A percentile compares a stretch with the other conserved stretches of the same genome.
These are phyloP conservation scores for Alectura lathami DNA, from an alignment of 2,113 vertebrate genomes.

Conservation along the genomic window DNA sequence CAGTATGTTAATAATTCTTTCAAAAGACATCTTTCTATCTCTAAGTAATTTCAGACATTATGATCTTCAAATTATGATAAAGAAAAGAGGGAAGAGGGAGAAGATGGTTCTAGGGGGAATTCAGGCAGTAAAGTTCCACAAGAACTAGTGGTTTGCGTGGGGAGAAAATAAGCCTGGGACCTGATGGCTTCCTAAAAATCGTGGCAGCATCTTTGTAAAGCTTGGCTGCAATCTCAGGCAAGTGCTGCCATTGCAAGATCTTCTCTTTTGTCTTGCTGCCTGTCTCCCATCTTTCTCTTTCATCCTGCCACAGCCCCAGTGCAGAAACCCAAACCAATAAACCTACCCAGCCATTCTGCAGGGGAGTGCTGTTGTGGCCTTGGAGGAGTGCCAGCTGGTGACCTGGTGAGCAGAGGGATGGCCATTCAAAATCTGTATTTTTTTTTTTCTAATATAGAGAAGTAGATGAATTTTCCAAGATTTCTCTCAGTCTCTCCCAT, in stretches of 20 bases:
- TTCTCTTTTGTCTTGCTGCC: not conserved
- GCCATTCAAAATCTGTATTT: not conserved
- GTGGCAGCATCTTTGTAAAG: not conserved
- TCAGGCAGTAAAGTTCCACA: not conserved
- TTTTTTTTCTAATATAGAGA: not conserved
- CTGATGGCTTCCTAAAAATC: not conserved
- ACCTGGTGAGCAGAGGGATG: not conserved
- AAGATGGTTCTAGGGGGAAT: not conserved
- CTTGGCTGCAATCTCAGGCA: not conserved
- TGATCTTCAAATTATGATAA: not conserved
- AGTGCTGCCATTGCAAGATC: not conserved
- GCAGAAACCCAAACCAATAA: not conserved
- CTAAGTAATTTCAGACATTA: not conserved
- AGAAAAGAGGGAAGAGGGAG: not conserved
- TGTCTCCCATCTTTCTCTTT: not conserved
- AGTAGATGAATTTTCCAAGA: not conserved
- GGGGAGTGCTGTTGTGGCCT: not conserved
- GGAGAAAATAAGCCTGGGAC: not conserved
- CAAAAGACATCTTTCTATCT: not conserved
- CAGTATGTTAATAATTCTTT: not conserved
- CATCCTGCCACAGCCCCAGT: not conserved
- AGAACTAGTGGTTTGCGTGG: not conserved
- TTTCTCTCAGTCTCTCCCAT: not conserved
- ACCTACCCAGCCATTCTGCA: not conserved
- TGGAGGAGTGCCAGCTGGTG: not conserved